Evolutionary conservation across 2,113 vertebrate genomes (phyloP).

Genomic region (Corythoichthys haematopterus): DNA sequence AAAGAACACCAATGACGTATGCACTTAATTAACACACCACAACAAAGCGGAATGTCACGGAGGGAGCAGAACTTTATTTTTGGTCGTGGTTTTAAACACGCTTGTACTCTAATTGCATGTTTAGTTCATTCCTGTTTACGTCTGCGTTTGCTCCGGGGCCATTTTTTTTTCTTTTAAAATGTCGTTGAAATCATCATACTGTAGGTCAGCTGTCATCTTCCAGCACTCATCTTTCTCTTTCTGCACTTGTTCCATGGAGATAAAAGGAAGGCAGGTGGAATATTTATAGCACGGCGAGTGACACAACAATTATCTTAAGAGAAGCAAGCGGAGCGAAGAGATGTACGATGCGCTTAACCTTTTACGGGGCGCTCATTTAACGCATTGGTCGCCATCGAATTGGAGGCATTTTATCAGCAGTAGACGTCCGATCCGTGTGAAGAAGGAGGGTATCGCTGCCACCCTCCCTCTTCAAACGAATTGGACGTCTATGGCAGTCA

Average conservation of each 20-base stretch:
- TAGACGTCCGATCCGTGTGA: too few relatives aligned
- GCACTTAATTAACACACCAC: slow-evolving; percentile 18
- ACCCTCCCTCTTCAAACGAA: too few relatives aligned
- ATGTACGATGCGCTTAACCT: too few relatives aligned
- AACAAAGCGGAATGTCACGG: slow-evolving; percentile 32
- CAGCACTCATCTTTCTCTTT: neutral
- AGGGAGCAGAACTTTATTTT: neutral
- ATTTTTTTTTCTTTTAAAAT: neutral
- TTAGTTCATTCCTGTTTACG: neutral
- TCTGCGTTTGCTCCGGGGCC: neutral
- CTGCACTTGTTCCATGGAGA: slow-evolving; percentile 4
- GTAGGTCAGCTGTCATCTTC: neutral
- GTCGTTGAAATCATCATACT: slow-evolving; percentile 1
- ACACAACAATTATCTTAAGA: neutral
- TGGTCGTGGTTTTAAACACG: neutral
- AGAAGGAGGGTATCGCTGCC: too few relatives aligned
- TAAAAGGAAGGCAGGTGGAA: slow-evolving; percentile 8
- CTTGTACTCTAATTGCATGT: neutral
- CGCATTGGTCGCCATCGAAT: too few relatives aligned
- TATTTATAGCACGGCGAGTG: neutral
- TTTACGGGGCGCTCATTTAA: too few relatives aligned
- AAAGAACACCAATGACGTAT: slow-evolving; percentile 20
- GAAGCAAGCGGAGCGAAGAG: neutral
- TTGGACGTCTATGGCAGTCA: too few relatives aligned
- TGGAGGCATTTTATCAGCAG: too few relatives aligned